Conservation (phyloP, 2,797 vertebrate genomes). For the Tokudaia muenninki region DNA sequence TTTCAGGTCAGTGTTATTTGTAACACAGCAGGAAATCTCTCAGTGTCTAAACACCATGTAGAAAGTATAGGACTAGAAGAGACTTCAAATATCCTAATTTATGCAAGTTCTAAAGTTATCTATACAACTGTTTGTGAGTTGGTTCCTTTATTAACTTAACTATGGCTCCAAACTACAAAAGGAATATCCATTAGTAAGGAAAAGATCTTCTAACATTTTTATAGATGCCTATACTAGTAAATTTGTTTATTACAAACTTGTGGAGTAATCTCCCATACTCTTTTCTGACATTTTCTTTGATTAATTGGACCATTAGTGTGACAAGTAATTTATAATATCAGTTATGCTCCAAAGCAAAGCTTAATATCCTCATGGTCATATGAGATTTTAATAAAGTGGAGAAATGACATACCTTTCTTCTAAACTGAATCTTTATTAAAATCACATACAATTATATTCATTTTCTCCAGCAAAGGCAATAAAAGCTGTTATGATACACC, state of each 20-base stretch:
- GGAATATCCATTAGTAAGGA: neutral
- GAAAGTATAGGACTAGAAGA: neutral
- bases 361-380: conserved; percentile 66
- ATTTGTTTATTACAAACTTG: conserved; percentile 60
- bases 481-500: conserved; percentile 51
- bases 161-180: neutral
- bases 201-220: neutral
- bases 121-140: neutral
- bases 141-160: neutral
- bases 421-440: conserved; percentile 72
- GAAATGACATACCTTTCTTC: conserved; percentile 61
- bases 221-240: conserved; percentile 33
- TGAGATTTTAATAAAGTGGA: conserved; percentile 52
- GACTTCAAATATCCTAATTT: neutral
- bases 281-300: conserved; percentile 81
- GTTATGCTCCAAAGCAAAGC: conserved; percentile 72
- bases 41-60: neutral
- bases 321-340: conserved; percentile 79
- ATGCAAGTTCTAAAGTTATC: neutral
- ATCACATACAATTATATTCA: conserved; percentile 41
- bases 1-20: neutral
- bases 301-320: conserved; percentile 78
- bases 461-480: conserved; percentile 45
- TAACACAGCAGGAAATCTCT: neutral
- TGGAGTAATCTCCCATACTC: conserved; percentile 62